Evolutionary conservation across 1,140 invertebrate genomes (phyloP).

Genomic region (Pristionchus pacificus): DNA sequence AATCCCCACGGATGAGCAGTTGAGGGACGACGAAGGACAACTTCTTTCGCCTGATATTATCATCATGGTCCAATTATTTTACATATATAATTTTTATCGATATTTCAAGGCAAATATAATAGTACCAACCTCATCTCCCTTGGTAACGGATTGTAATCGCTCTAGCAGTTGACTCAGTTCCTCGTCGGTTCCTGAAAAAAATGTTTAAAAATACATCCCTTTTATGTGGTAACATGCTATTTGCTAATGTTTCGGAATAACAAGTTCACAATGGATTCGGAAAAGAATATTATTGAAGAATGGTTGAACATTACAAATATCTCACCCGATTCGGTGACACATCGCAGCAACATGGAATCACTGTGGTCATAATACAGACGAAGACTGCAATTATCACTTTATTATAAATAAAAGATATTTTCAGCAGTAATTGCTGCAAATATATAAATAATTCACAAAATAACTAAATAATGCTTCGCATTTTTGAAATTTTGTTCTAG

Average conservation of each 20-base stretch:
- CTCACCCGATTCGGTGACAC: conserved; percentile 42
- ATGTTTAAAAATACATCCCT: neutral
- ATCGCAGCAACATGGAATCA: conserved; percentile 51
- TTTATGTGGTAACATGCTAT: neutral
- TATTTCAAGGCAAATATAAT: no score
- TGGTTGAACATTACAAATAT: no score
- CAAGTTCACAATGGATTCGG: no score
- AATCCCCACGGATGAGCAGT: conserved; percentile 82
- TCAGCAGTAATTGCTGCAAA: no score
- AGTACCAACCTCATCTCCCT: conserved; percentile 45
- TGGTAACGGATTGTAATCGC: conserved; percentile 47
- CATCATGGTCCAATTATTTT: conserved; percentile 4
- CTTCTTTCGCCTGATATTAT: conserved; percentile 60
- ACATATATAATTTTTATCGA: conserved; percentile 53
- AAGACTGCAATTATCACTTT: no score
- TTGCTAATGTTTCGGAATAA: no score
- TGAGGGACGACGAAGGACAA: conserved; percentile 74
- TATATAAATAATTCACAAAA: no score
- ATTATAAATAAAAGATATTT: no score
- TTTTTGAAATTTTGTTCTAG: no score
- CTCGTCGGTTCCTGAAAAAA: conserved; percentile 36
- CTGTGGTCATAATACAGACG: conserved; percentile 57
- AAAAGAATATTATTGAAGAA: no score
- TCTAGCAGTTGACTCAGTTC: conserved; percentile 43
- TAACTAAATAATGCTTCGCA: no score